phyloP scores from a whole-genome alignment of 1,140 invertebrate species.

The Sitobion miscanthi region DNA sequence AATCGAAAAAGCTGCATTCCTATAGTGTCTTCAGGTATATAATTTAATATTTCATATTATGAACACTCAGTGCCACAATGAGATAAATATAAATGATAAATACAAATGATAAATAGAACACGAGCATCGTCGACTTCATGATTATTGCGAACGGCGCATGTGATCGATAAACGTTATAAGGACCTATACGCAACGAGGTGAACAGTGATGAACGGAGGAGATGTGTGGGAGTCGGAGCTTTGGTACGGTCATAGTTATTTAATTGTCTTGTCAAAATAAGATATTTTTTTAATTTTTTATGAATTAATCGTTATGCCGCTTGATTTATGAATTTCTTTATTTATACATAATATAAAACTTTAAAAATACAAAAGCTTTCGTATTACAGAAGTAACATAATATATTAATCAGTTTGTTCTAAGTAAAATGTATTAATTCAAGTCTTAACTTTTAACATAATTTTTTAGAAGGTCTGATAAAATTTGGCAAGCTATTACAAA shows the following conservation, averaged over 20 bases:
- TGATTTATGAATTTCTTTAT: no score
- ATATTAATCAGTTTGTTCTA: background rate
- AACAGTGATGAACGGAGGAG: background rate
- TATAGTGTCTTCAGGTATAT: background rate
- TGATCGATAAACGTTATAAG: background rate
- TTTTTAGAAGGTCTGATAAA: background rate
- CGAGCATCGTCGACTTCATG: background rate
- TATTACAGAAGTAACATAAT: background rate
- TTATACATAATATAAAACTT: no score
- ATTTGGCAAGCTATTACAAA: background rate
- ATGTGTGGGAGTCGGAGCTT: background rate
- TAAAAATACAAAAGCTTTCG: background rate
- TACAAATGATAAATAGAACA: background rate
- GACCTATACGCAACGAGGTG: background rate
- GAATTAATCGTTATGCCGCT: no score
- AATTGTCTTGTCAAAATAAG: background rate
- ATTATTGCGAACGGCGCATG: background rate
- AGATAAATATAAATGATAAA: background rate
- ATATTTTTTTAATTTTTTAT: no score
- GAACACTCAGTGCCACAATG: background rate
- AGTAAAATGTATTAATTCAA: background rate
- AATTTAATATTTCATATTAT: background rate
- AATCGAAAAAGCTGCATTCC: constrained; percentile 2
- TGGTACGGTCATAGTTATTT: background rate
- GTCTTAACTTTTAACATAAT: background rate